Base-by-base conservation (phyloP, 2,797 vertebrate species). In the Hemitrygon akajei region DNA sequence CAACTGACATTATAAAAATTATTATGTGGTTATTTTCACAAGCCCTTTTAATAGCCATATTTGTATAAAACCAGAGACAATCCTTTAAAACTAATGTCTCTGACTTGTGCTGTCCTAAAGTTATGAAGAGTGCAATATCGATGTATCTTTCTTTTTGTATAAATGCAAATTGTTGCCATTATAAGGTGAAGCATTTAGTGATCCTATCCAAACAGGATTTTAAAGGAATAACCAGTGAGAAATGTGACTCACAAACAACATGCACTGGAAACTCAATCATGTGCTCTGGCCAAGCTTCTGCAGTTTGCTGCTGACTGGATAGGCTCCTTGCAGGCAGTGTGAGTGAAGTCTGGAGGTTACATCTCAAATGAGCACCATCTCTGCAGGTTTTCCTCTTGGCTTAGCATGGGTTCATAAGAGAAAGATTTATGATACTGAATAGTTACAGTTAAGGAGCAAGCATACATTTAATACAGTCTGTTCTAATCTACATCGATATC, bases 321-420 rank as follows among this genome's bases (percentile, higher is more conserved):
- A 37, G 86, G 86, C n/a, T 69, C 86, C 60, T 18, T 37, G 60
- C 63, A 69, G 86, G n/a, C n/a, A 66, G 34, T 69, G 86, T 66
- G 86, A 34, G 86, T 66, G 86, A 34, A 89, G 86, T 69, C 86
- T 37, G 60, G 34, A 89, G 86, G 86, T 89, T 37, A 89, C 60
- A 0, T 89, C 86, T 89, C 69, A 89, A 89, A 89, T 16, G 60
- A 89, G 86, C 86, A 66, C n/a, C 66, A 60, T 22, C 60, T 89
- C 86, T 66, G 86, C 86, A 89, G n/a, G 86, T 22, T 89, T 89
- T 89, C 86, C 86, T 69, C n/a, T 89, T 5, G 37, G 63, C 86
- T 37, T 89, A 89, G 86, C 86, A 89, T 89, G 86, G 63, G 86
- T 89, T 60, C 86, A 37, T 66, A 89, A 89, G 86, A 89, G 63